A percentile compares a stretch with the other conserved stretches of the same genome.
These are phyloP conservation scores for Boloria selene DNA, from an alignment of 2,888 invertebrate species.

Conservation along the genomic window DNA sequence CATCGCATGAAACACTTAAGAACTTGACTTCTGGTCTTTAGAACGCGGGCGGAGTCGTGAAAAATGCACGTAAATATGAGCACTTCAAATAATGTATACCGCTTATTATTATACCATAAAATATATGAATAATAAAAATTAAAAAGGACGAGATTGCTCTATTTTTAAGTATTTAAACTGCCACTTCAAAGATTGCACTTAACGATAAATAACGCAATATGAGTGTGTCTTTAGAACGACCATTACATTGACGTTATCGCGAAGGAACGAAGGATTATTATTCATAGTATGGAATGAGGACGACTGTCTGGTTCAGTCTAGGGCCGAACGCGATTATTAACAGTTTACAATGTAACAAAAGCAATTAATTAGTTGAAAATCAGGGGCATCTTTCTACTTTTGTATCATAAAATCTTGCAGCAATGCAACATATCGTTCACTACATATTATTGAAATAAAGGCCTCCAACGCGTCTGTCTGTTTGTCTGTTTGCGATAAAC, in stretches of 20 bases:
- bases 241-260: constrained; percentile 52
- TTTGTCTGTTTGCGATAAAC: too few species aligned
- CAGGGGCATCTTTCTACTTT: too few species aligned
- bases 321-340: constrained; percentile 36
- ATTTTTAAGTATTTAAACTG: not conserved
- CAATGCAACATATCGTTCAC: too few species aligned
- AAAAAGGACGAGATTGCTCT: not conserved
- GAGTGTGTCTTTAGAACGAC: constrained; percentile 35
- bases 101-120: not conserved
- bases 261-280: constrained; percentile 49
- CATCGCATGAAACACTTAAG: too few species aligned
- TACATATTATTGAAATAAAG: too few species aligned
- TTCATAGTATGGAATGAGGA: constrained; percentile 61
- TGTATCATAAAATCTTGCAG: too few species aligned
- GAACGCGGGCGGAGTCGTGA: too few species aligned
- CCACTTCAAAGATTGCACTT: not conserved
- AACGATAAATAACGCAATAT: constrained; percentile 22
- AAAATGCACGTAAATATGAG: too few species aligned
- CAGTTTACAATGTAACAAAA: constrained; percentile 8
- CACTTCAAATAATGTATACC: not conserved
- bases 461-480: too few species aligned
- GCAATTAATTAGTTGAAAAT: not conserved
- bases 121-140: not conserved
- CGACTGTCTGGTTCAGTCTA: constrained; percentile 50
- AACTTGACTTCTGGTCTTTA: too few species aligned